Evolutionary conservation across 2,888 invertebrate genomes (phyloP).

Genomic region (Gymnocheta viridis): DNA sequence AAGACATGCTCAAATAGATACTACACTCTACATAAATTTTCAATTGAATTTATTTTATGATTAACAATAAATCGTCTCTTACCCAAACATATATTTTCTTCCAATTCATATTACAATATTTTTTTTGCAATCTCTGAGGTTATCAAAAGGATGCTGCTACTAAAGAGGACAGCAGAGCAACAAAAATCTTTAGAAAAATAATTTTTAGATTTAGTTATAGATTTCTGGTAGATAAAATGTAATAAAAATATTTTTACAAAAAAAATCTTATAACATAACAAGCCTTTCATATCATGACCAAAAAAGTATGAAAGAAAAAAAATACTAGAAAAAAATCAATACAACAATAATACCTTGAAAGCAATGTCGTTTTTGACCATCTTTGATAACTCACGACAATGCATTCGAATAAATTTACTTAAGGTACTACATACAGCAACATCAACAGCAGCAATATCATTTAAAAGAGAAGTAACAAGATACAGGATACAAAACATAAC

Average conservation of each 20-base stretch:
- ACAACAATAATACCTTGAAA: constrained; percentile 49
- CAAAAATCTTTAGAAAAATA: constrained; percentile 31
- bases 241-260: constrained; percentile 1
- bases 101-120: constrained; percentile 39
- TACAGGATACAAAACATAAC: constrained; percentile 32
- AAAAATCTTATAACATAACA: constrained; percentile 53
- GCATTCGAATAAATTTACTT: constrained; percentile 67
- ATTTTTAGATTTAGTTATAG: constrained; percentile 55
- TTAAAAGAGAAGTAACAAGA: constrained; percentile 17
- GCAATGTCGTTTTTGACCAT: constrained; percentile 65
- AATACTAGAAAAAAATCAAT: constrained; percentile 49
- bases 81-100: constrained; percentile 65
- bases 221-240: constrained; percentile 48
- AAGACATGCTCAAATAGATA: background rate
- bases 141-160: constrained; percentile 46
- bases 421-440: constrained; percentile 38
- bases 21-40: constrained; percentile 12
- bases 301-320: constrained; percentile 25
- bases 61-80: constrained; percentile 77
- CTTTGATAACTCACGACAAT: constrained; percentile 70
- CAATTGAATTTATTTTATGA: constrained; percentile 72
- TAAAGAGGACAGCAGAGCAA: constrained; percentile 33
- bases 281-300: constrained; percentile 64
- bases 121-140: constrained; percentile 29
- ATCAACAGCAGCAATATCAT: constrained; percentile 16